Evolutionary conservation across 2,113 vertebrate genomes (phyloP).

Genomic region (Mesitornis unicolor): DNA sequence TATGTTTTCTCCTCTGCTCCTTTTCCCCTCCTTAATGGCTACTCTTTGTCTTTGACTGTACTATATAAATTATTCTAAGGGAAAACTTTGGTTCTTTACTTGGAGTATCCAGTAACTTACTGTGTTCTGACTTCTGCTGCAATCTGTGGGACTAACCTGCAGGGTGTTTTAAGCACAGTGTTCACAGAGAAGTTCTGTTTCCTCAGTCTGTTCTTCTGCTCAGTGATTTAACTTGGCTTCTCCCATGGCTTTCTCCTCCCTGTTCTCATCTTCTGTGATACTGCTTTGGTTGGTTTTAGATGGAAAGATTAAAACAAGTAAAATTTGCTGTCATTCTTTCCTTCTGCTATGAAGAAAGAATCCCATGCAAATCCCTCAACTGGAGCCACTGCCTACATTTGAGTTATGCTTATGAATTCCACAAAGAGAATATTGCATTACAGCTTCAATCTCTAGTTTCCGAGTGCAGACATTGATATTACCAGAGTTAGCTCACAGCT

Average conservation of each 20-base stretch:
- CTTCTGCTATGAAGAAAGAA: neutral
- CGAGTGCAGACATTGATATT: slow-evolving; percentile 63
- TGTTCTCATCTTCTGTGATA: neutral
- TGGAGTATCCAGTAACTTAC: neutral
- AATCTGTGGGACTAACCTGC: neutral
- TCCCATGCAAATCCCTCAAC: neutral
- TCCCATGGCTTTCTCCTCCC: neutral
- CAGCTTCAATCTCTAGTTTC: slow-evolving; percentile 55
- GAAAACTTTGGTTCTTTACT: neutral
- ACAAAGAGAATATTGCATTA: slow-evolving; percentile 70
- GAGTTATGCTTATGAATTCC: slow-evolving; percentile 60
- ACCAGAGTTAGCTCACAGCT: slow-evolving; percentile 62
- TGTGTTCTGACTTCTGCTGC: neutral
- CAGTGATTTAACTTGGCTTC: neutral
- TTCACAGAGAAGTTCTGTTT: neutral
- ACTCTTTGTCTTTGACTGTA: neutral
- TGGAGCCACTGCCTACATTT: slow-evolving; percentile 33
- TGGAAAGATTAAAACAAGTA: neutral
- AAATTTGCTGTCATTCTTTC: neutral
- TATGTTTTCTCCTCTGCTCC: neutral
- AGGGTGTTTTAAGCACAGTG: neutral
- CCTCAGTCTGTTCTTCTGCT: neutral
- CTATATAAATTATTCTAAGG: neutral
- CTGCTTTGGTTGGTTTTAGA: neutral
- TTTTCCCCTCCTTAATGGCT: neutral